Conservation (phyloP, 2,113 vertebrate genomes). For the Grus americana region DNA sequence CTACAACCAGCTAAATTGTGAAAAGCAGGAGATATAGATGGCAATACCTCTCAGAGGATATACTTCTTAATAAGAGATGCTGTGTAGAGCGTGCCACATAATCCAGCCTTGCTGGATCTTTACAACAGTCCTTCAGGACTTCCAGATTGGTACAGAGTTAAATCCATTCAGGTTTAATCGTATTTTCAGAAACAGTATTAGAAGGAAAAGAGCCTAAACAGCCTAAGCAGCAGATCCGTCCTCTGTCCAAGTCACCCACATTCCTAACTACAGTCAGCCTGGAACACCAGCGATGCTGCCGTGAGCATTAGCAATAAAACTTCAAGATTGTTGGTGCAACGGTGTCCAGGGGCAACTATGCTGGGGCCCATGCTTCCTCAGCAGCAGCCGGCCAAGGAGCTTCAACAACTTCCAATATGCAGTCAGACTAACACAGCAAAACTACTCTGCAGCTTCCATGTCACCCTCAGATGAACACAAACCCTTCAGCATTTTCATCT, state of each 20-base stretch:
- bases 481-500: neutral
- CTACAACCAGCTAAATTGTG: neutral
- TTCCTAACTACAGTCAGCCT: neutral
- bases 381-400: neutral
- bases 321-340: slow-evolving; percentile 36
- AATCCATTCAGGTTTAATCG: neutral
- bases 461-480: too few species aligned
- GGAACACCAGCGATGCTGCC: neutral
- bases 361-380: slow-evolving; percentile 25
- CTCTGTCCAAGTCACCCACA: neutral
- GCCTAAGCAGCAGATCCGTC: neutral
- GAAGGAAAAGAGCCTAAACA: neutral
- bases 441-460: neutral
- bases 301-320: slow-evolving; percentile 27
- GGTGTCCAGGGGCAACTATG: slow-evolving; percentile 38
- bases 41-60: neutral
- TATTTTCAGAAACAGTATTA: neutral
- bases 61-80: neutral
- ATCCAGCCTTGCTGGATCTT: neutral
- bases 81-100: neutral
- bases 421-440: neutral
- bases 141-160: neutral
- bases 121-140: neutral
- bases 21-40: neutral
- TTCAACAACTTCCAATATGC: neutral